These are phyloP conservation scores for Diploptera punctata DNA, from an alignment of 2,888 invertebrate species.

Conservation along the genomic window DNA sequence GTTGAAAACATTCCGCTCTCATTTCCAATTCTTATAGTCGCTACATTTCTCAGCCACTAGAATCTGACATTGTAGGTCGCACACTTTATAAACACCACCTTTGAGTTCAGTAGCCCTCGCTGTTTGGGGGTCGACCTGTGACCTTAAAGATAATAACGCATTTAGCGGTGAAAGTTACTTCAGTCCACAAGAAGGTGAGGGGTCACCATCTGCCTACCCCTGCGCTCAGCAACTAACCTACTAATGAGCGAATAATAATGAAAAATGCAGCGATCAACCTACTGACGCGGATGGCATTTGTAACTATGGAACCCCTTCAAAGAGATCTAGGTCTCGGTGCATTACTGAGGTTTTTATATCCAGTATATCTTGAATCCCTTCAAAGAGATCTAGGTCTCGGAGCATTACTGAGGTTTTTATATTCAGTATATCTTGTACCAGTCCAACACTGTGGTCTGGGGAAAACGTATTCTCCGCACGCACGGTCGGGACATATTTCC, in stretches of 20 bases:
- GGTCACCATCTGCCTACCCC: not conserved
- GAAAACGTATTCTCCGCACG: no score
- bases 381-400: not conserved
- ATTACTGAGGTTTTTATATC: no score
- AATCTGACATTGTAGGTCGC: not conserved
- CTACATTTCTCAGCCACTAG: no score
- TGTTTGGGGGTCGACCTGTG: not conserved
- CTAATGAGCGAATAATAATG: not conserved
- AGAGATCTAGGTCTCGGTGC: conserved; percentile 1
- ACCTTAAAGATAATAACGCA: not conserved
- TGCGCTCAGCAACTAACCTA: conserved; percentile 1
- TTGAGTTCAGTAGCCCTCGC: not conserved
- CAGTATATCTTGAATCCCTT: no score
- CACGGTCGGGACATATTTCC: no score
- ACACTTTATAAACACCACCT: not conserved
- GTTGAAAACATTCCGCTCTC: not conserved
- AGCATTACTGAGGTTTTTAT: not conserved
- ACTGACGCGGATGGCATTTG: not conserved
- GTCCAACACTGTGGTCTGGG: no score
- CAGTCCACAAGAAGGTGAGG: no score
- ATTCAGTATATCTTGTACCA: no score
- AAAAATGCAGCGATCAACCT: not conserved
- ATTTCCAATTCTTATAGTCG: not conserved
- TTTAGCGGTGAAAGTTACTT: conserved; percentile 15
- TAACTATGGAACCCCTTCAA: not conserved